Conservation (phyloP, 1,140 invertebrate genomes). For the Brachionus paranguensis region DNA sequence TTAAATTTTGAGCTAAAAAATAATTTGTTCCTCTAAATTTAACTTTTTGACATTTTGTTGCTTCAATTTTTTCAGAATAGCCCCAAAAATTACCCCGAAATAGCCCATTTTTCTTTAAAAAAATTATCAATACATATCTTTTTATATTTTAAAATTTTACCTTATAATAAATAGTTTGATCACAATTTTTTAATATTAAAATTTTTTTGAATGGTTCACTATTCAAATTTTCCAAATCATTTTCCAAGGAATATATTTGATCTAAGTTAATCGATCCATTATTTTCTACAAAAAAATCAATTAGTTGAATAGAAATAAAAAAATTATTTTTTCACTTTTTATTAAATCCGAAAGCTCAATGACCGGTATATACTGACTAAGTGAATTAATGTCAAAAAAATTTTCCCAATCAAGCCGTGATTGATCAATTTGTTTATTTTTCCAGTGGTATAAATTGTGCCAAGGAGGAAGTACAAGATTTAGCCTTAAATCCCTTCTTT, state of each 20-base stretch:
- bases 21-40: neutral
- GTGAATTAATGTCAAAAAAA: constrained; percentile 78
- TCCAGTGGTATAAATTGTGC: constrained; percentile 83
- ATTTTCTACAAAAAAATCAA: neutral
- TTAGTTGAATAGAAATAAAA: neutral
- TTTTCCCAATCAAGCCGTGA: constrained; percentile 66
- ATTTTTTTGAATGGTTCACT: neutral
- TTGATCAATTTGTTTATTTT: constrained; percentile 59
- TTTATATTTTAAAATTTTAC: neutral
- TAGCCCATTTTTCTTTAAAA: neutral
- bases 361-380: constrained; percentile 73
- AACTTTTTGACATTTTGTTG: neutral
- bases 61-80: neutral
- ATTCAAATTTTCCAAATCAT: constrained; percentile 17
- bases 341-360: constrained; percentile 80
- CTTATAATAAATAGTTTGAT: neutral
- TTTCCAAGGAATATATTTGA: constrained; percentile 12
- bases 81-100: neutral
- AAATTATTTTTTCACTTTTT: neutral
- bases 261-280: neutral
- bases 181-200: neutral
- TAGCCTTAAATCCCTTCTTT: constrained; percentile 57
- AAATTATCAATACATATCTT: neutral
- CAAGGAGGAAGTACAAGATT: constrained; percentile 74
- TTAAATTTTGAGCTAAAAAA: neutral